phyloP scores from a whole-genome alignment of 2,888 invertebrate genomes.

The Abrostola triplasia region DNA sequence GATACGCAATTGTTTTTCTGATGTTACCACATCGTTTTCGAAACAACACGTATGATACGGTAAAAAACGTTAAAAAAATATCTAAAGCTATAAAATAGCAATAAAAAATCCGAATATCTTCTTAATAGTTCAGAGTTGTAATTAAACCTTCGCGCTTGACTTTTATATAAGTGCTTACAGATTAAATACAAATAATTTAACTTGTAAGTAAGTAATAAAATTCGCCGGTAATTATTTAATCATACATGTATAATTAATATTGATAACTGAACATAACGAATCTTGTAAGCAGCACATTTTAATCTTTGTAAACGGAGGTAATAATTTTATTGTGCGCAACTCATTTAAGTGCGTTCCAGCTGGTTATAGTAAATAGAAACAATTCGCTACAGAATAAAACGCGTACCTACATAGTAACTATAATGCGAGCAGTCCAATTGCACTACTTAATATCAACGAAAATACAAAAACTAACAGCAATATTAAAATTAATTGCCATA shows the following conservation, averaged over 20 bases:
- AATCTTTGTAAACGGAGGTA: conserved; percentile 4
- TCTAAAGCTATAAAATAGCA: conserved; percentile 43
- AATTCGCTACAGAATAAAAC: conserved; percentile 31
- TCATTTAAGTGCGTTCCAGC: conserved; percentile 22
- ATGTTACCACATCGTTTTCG: conserved; percentile 49
- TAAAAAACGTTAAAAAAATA: conserved; percentile 40
- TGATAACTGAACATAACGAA: conserved; percentile 6
- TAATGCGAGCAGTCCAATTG: conserved; percentile 30
- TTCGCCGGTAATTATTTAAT: conserved; percentile 21
- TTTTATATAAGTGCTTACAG: conserved; percentile 16
- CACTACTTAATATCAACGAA: conserved; percentile 22
- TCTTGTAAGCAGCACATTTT: conserved; percentile 8
- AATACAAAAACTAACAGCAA: conserved; percentile 10
- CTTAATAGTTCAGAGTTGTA: conserved; percentile 27
- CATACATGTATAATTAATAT: conserved; percentile 5
- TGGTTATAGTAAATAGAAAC: conserved; percentile 21
- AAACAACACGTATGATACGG: conserved; percentile 41
- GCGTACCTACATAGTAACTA: conserved; percentile 15
- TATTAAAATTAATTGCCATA: not conserved
- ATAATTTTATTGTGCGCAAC: conserved; percentile 16
- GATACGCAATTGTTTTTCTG: conserved; percentile 37
- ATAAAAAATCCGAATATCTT: conserved; percentile 45
- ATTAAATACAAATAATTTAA: conserved; percentile 30
- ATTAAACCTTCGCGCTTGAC: conserved; percentile 40
- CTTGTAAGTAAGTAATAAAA: conserved; percentile 17